phyloP scores from a whole-genome alignment of 2,888 invertebrate genomes.

The Hoplodrina ambigua region DNA sequence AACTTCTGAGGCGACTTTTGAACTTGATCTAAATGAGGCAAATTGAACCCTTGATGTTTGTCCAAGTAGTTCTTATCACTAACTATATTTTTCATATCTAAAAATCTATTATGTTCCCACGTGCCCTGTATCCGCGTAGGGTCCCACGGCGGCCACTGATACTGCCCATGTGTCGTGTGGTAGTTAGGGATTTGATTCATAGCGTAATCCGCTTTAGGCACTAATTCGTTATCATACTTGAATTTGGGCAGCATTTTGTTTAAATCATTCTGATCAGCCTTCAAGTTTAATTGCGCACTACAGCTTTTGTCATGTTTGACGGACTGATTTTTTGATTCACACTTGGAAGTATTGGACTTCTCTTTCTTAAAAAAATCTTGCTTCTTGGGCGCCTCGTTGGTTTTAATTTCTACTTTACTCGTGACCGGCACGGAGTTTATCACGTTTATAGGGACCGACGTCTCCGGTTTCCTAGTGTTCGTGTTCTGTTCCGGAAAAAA shows the following conservation, averaged over 20 bases:
- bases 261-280: slow-evolving; percentile 87
- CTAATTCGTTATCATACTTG: slow-evolving; percentile 88
- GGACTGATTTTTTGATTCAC: slow-evolving; percentile 79
- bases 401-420: slow-evolving; percentile 82
- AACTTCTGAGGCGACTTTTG: slow-evolving; percentile 91
- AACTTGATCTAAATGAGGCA: slow-evolving; percentile 90
- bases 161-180: slow-evolving; percentile 91
- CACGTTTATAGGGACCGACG: slow-evolving; percentile 86
- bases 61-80: slow-evolving; percentile 91
- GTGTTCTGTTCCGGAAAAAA: slow-evolving; percentile 86
- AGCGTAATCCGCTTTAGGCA: slow-evolving; percentile 91
- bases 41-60: slow-evolving; percentile 90
- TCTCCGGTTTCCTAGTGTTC: slow-evolving; percentile 83
- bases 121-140: slow-evolving; percentile 85
- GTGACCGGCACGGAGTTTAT: slow-evolving; percentile 83
- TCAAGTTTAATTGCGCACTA: slow-evolving; percentile 78
- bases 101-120: slow-evolving; percentile 89
- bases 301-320: slow-evolving; percentile 87
- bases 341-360: slow-evolving; percentile 83
- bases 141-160: slow-evolving; percentile 92
- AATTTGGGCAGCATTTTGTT: slow-evolving; percentile 89
- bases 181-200: slow-evolving; percentile 93
- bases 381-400: slow-evolving; percentile 84
- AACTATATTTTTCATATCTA: slow-evolving; percentile 87
- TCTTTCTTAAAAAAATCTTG: slow-evolving; percentile 89